Base-by-base conservation (phyloP, 64 coral and sea anemone genomes). In the Hydrozoanthus tunicans region DNA sequence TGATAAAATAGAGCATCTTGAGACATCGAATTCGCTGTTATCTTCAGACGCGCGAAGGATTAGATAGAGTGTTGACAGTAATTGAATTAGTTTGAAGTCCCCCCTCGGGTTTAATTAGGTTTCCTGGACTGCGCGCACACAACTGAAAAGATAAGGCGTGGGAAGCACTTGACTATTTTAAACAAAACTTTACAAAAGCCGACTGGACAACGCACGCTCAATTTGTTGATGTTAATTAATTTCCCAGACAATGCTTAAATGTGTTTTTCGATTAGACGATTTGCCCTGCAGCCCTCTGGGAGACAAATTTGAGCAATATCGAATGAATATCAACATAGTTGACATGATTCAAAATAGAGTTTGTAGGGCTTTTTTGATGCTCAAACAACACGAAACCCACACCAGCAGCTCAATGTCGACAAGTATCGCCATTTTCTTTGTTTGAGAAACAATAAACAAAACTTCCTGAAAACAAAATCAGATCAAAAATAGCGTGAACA, bases 71-170 rank as follows among this genome's bases (percentile, higher is more conserved):
- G 84, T 43, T 88, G 84, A 88, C 84, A 88, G 84, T 88, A 88
- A 88, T 88, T 88, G 60, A 88, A 88, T 88, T 88, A 88, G 53
- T 14, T 56, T 88, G 59, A 55, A 88, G 74, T 67, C 55, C 84
- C 68, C 84, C 56, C 68, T 15, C 11, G 59, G 69, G 15, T 15
- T 51, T 82, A 82, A 65, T 65, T 32, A 66, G 81, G 17, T 43
- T 83, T 68, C 53, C 83, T 73, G 20, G 66, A 26, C 68, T 43
- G 83, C 23, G 27, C 7, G 62, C 62, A 14, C 51, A 32, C 26
- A 32, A 74, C 59, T 73, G 6, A 81, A 9, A 59, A 54, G 83
- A 86, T 86, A 86, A 86, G 68, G 27, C 23, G 7, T 74, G 56
- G 69, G 68, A 59, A 88, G 14, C 32, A 43, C 32, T 43, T 43